A percentile compares a stretch with the other conserved stretches of the same genome.
phyloP scores from a whole-genome alignment of 2,797 vertebrate species.

The Falco cherrug region DNA sequence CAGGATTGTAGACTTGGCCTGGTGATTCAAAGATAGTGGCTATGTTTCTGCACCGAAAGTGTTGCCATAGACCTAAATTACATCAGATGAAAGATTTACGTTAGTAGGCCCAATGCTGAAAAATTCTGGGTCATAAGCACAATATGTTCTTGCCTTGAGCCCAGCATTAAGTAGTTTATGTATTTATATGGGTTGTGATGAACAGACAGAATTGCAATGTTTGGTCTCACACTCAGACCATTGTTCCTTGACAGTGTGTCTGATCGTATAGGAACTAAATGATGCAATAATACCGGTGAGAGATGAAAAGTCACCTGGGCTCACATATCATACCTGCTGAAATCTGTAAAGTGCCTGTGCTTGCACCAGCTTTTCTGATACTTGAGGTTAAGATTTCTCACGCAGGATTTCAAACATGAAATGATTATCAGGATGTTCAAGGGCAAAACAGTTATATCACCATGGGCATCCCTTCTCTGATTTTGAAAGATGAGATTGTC shows the following conservation, averaged over 20 bases:
- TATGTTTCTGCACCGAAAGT: background rate
- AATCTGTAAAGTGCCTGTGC: background rate
- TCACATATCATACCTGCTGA: background rate
- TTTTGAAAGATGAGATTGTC: background rate
- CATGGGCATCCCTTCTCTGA: background rate
- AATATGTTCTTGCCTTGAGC: background rate
- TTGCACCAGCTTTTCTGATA: background rate
- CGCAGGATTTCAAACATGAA: background rate
- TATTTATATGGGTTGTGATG: background rate
- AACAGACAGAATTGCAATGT: background rate
- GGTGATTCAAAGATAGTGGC: background rate
- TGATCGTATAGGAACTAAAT: background rate
- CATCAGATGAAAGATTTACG: background rate
- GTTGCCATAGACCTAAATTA: background rate
- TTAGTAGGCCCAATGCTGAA: background rate
- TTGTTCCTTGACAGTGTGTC: background rate
- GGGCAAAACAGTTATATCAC: background rate
- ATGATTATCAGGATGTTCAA: background rate
- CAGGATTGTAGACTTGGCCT: background rate
- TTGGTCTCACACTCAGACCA: background rate
- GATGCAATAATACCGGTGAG: background rate
- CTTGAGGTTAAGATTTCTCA: background rate
- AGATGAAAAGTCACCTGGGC: background rate
- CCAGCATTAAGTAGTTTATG: background rate
- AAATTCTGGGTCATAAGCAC: background rate